Conservation (phyloP, 2,888 invertebrate species). For the Drosophila hamatofila region DNA sequence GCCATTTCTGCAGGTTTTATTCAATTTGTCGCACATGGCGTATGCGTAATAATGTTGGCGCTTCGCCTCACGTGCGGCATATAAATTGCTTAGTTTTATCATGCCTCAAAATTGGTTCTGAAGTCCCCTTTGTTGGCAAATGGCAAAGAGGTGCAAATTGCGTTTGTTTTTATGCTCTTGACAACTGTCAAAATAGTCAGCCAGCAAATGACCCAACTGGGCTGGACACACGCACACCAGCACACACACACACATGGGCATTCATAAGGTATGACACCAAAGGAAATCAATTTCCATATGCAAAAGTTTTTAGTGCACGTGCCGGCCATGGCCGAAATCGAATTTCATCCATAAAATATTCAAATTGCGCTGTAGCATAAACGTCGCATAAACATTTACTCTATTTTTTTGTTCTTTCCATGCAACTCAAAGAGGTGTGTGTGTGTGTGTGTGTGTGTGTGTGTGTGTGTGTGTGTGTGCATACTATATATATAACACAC, state of each 20-base stretch:
- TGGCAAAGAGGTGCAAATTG: slow-evolving; percentile 71
- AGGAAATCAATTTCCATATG: slow-evolving; percentile 81
- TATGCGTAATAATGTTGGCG: slow-evolving; percentile 55
- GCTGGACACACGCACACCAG: slow-evolving; percentile 25
- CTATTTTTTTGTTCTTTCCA: background rate
- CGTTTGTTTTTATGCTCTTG: slow-evolving; percentile 75
- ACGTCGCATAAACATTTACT: slow-evolving; percentile 79
- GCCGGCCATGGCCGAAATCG: slow-evolving; percentile 61
- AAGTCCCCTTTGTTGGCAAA: slow-evolving; percentile 23
- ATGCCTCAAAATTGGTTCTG: slow-evolving; percentile 42
- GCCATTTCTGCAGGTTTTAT: slow-evolving; percentile 1
- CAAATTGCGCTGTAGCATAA: slow-evolving; percentile 78
- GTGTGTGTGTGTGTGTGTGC: background rate
- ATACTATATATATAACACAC: background rate
- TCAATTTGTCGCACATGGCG: slow-evolving; percentile 54
- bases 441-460: background rate
- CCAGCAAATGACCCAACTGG: slow-evolving; percentile 48
- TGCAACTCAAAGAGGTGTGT: slow-evolving; percentile 38
- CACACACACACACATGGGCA: slow-evolving; percentile 34
- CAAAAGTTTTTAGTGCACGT: slow-evolving; percentile 80
- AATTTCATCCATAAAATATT: slow-evolving; percentile 79
- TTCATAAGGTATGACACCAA: slow-evolving; percentile 61
- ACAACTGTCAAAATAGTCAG: slow-evolving; percentile 78
- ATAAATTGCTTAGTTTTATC: slow-evolving; percentile 83
- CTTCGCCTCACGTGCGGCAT: slow-evolving; percentile 74